These are phyloP conservation scores for Tachina grossa DNA, from an alignment of 2,888 invertebrate species.

Conservation along the genomic window DNA sequence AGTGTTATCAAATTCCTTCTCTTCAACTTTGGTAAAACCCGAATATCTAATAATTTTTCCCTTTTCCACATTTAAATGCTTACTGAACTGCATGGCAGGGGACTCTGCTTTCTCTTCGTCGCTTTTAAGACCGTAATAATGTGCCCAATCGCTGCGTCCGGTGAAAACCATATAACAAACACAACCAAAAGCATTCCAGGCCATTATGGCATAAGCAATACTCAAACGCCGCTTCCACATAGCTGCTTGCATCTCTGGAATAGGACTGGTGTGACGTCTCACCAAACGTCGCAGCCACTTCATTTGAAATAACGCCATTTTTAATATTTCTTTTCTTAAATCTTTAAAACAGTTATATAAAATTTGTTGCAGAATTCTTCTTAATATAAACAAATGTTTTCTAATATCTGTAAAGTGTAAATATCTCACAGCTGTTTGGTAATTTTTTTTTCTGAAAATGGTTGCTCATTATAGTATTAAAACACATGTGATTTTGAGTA, in stretches of 20 bases:
- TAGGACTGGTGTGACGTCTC: slow-evolving; percentile 83
- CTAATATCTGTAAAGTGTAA: neutral
- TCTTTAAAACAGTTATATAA: slow-evolving; percentile 43
- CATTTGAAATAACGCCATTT: slow-evolving; percentile 83
- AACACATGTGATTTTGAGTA: neutral
- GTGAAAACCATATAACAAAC: slow-evolving; percentile 85
- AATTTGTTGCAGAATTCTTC: neutral
- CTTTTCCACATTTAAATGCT: slow-evolving; percentile 78
- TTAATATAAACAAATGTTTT: slow-evolving; percentile 10
- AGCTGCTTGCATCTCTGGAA: slow-evolving; percentile 84
- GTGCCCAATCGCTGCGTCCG: slow-evolving; percentile 88
- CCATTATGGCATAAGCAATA: slow-evolving; percentile 86
- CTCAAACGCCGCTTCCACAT: slow-evolving; percentile 86
- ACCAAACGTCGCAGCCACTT: slow-evolving; percentile 84
- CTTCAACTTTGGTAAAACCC: slow-evolving; percentile 78
- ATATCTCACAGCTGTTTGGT: slow-evolving; percentile 4
- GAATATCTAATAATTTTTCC: slow-evolving; percentile 80
- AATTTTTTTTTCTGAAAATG: neutral
- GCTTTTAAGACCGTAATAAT: slow-evolving; percentile 86
- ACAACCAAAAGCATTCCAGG: slow-evolving; percentile 89
- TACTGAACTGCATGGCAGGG: slow-evolving; percentile 82
- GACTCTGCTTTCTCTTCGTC: slow-evolving; percentile 85
- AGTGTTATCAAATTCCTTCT: slow-evolving; percentile 77
- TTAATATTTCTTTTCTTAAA: neutral
- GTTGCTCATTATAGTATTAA: neutral